Base-by-base conservation (phyloP, 2,888 invertebrate species). In the Ctenicera cuprea region DNA sequence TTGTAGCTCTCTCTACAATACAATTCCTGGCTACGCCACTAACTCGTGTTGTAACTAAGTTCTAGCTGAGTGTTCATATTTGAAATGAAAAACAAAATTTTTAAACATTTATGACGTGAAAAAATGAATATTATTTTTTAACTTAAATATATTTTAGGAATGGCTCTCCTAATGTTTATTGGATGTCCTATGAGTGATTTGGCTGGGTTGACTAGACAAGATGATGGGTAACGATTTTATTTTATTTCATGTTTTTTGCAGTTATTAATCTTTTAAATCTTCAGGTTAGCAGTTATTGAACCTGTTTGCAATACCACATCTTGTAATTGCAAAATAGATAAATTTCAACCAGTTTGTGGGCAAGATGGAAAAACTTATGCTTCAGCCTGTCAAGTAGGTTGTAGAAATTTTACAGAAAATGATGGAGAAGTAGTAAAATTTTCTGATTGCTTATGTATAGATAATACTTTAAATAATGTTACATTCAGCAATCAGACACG, bases 361-460 rank as follows among this genome's bases (percentile, higher is more conserved):
- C 89, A 91, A 83, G 94, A 96, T 84, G 92, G 94, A 8, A 91
- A 89, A 83, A 96, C 96, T 3, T 97, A 96, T 85, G 92, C 95
- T 82, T 96, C 96, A 18, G 94, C 96, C 59, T 97, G 97, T 86
- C 94, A 96, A 84, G 96, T 97, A 63, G 97, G 97, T 50, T 97
- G 97, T 85, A 88, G 89, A 59, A 90, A 90, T 82, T 90, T 90
- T 75, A 90, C 90, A 14, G 85, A 90, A 79, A 85, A 86, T 45
- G 90, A 91, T 81, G 92, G 91, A 69, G 90, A 91, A 87, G 86
- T 87, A 50, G 88, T 90, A 43, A 85, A 88, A 74, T 91, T 89
- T 82, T 87, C 87, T 7, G 86, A 90, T 76, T 91, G 91, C 82
- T 83, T 88, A 67, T 91, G 90, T 83, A 86, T 90, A 80, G 71